Evolutionary conservation across 2,797 vertebrate genomes (phyloP), one percentile per base, ranked within the genome.

Genomic region (Chrosomus eos): DNA sequence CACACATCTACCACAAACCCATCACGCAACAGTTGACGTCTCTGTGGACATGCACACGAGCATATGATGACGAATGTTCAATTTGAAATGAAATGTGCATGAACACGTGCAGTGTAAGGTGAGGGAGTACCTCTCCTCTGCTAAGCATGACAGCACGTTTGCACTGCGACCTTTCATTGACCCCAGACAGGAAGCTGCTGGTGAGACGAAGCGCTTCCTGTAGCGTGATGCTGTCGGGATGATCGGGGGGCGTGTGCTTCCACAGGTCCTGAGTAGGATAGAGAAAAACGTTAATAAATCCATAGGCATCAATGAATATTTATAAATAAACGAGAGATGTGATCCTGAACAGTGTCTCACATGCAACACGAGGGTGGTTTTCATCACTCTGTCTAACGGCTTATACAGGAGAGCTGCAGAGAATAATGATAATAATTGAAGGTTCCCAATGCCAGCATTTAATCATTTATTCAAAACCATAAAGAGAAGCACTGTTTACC

Each of bases 351-450:
- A 21, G 67, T 13, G 6, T 83, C 94, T 95, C 88, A 96, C 95
- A 64, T 87, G 92, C 70, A 96, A 86, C 38, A 93, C 93, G 4
- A 96, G 91, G 36, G 94, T 96, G 40, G 94, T 95, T 89, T 93
- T 95, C 78, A 95, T 96, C 38, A 96, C 91, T 90, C 94, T 90
- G 82, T 96, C 94, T 91, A 96, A 84, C 71, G 95, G 95, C 58
- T 94, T 95, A 90, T 95, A 95, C 0, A 96, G 92, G 1, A 96
- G 93, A 90, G 93, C 95, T 96, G 91, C 10, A 58, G 85, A 75
- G 31, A 36, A 0, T 84, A 31, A 89, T 19, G 26, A 89, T 19
- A 58, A 53, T 28, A 64, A 64, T 45, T 33, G 1, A 58, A 58
- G 36, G 58, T 6, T 18, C 60, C 18, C 48, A n/a, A n/a, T n/a